phyloP scores from a whole-genome alignment of 2,113 vertebrate species.

The Prolemur simus region DNA sequence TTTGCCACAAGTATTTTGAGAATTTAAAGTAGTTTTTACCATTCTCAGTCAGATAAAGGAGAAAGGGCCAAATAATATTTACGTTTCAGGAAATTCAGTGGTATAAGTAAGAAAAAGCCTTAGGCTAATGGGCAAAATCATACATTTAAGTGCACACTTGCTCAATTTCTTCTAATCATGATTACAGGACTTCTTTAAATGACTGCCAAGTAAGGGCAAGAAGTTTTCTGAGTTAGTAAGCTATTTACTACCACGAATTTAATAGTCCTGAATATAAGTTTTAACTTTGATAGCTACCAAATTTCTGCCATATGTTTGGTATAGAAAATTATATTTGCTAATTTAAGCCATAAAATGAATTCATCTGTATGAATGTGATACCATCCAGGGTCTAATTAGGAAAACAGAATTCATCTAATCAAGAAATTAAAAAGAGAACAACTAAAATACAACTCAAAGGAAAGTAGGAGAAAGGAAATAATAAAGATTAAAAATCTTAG shows the following conservation, averaged over 20 bases:
- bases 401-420: neutral
- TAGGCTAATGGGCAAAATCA: neutral
- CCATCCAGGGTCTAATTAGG: neutral
- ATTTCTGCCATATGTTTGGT: neutral
- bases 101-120: neutral
- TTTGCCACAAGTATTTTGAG: neutral
- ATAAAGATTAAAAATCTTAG: neutral
- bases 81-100: neutral
- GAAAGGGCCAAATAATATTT: neutral
- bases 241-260: neutral
- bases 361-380: neutral
- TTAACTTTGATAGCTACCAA: neutral
- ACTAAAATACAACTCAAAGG: neutral
- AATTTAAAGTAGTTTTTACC: neutral
- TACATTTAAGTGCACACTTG: neutral
- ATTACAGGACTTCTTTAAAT: neutral
- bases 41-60: neutral
- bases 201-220: neutral
- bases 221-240: neutral
- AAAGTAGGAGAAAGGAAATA: neutral
- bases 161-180: neutral
- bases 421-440: neutral
- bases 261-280: neutral
- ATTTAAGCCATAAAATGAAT: neutral
- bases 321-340: neutral